phyloP scores from a whole-genome alignment of 2,888 invertebrate genomes.

The Pollenia griseotomentosa region DNA sequence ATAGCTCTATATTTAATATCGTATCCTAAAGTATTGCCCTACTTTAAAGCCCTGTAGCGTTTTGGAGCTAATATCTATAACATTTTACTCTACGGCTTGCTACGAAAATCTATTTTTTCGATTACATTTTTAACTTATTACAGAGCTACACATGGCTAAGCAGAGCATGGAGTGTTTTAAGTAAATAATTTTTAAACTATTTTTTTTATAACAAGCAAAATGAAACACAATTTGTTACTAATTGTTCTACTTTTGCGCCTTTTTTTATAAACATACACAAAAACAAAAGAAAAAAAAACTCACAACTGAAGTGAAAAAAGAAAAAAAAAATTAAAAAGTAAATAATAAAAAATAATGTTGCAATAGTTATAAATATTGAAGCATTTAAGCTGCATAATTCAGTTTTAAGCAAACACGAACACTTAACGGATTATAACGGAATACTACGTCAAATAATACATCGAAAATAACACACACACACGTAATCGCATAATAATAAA shows the following conservation, averaged over 20 bases:
- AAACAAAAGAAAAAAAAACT: conserved; percentile 16
- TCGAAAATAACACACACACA: conserved; percentile 41
- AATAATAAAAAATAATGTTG: conserved; percentile 51
- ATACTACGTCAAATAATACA: conserved; percentile 31
- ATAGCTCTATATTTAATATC: no score
- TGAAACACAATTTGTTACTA: conserved; percentile 30
- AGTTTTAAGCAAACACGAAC: conserved; percentile 62
- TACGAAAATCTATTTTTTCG: background rate
- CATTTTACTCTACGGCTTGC: no score
- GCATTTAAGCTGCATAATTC: conserved; percentile 51
- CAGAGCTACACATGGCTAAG: conserved; percentile 39
- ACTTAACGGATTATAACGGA: conserved; percentile 59
- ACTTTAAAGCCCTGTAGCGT: no score
- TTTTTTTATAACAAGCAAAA: conserved; percentile 6
- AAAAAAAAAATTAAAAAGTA: conserved; percentile 30
- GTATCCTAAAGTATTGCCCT: no score
- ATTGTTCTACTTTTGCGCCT: conserved; percentile 66
- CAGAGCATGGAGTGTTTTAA: conserved; percentile 1
- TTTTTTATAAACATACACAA: background rate
- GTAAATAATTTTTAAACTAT: background rate
- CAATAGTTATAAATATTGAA: conserved; percentile 72
- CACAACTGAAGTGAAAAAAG: conserved; percentile 15
- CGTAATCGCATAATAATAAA: background rate
- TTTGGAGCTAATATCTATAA: no score
- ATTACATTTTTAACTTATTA: background rate